Base-by-base conservation (phyloP, 2,888 invertebrate genomes). In the Eurytoma adleriae region DNA sequence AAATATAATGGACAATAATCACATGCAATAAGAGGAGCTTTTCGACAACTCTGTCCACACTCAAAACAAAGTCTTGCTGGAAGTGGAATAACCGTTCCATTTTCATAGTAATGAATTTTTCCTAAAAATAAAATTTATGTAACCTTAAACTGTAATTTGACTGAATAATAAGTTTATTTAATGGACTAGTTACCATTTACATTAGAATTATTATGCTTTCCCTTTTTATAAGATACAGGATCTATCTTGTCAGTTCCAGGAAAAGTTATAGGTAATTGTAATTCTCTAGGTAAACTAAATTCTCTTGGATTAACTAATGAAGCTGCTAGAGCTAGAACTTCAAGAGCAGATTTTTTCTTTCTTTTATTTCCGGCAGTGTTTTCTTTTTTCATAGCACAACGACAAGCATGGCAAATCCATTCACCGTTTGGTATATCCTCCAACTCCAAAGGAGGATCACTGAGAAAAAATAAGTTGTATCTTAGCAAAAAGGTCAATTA, bases 1-100 rank as follows among this genome's bases (percentile, higher is more conserved):
- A 95, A 99, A 84, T 95, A 93, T 77, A 96, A 91, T 0, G 97
- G 95, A 89, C 99, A 99, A 91, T 96, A 99, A 91, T 99, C 99
- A 90, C 99, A 99, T 82, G 96, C 96, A 69, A 99, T 92, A 84
- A 99, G 92, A 0, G 97, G 96, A 0, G 96, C 97, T 74, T 93
- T 92, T 85, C 96, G 94, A 91, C 98, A 98, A 18, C 97, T 96
- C 86, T 94, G 95, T 78, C 93, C 92, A 89, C 98, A 98, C 85
- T 95, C 95, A 89, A 95, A 96, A 91, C 98, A 98, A 13, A 95
- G 92, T 89, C 95, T 94, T 0, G 96, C 96, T 0, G 97, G 97
- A 82, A 97, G 90, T 0, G 97, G 96, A 68, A 97, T 95, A 87
- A 89, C 84, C 24, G 88, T 84, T 77, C 89, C 89, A 79, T 86